These are phyloP conservation scores for Epistrophella euchroma DNA, from an alignment of 2,888 invertebrate genomes.

Conservation along the genomic window DNA sequence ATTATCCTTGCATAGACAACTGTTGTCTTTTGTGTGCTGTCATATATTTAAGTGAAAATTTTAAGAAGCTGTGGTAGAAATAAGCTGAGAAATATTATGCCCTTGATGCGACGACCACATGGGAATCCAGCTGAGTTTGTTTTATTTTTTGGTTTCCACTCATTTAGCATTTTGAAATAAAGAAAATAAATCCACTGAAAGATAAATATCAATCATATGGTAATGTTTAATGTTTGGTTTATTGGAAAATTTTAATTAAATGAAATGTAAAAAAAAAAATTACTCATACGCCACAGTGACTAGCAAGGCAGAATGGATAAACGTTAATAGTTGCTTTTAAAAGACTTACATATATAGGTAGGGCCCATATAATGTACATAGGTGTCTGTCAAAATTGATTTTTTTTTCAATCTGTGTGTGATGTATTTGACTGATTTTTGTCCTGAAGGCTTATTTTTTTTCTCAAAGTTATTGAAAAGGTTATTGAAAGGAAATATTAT, in stretches of 20 bases:
- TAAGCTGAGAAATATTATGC: conserved; percentile 24
- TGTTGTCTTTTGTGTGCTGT: conserved; percentile 40
- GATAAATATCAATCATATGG: neutral
- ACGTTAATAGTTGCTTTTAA: conserved; percentile 1
- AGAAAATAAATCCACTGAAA: neutral
- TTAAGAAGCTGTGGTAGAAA: neutral
- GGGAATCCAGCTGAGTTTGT: neutral
- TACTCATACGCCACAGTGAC: conserved; percentile 28
- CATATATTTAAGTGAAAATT: neutral
- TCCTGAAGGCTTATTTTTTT: too few species aligned
- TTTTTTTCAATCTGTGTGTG: too few species aligned
- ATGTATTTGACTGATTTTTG: too few species aligned
- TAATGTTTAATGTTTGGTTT: neutral
- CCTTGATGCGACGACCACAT: neutral
- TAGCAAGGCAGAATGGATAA: neutral
- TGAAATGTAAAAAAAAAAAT: neutral
- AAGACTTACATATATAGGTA: too few species aligned
- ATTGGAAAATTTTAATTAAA: neutral
- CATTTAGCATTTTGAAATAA: neutral
- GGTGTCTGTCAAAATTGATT: too few species aligned
- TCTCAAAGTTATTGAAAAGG: too few species aligned
- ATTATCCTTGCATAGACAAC: conserved; percentile 45
- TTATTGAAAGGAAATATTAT: too few species aligned
- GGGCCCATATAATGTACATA: too few species aligned
- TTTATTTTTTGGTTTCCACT: neutral